Evolutionary conservation across 2,888 invertebrate genomes (phyloP).

Genomic region (Tetragonisca angustula): DNA sequence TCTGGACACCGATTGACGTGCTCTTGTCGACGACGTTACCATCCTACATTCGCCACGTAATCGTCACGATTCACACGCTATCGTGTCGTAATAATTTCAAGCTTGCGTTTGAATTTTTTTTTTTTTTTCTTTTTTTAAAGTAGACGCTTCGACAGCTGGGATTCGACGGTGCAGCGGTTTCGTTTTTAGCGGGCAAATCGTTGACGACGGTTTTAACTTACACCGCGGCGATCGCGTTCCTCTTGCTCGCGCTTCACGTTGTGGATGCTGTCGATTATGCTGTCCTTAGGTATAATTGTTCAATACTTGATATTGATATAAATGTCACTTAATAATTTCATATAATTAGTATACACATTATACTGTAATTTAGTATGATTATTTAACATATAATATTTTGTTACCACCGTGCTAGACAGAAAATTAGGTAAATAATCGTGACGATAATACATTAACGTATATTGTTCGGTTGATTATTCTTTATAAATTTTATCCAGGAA

Average conservation of each 20-base stretch:
- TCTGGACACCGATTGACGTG: constrained; percentile 79
- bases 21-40: constrained; percentile 73
- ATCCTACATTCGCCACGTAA: constrained; percentile 71
- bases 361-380: too few species aligned
- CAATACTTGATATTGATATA: too few species aligned
- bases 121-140: neutral
- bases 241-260: constrained; percentile 70
- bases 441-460: too few species aligned
- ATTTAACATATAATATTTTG: too few species aligned
- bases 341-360: too few species aligned
- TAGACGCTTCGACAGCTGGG: constrained; percentile 67
- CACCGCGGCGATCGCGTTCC: constrained; percentile 66
- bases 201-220: constrained; percentile 64
- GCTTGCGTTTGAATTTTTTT: too few species aligned
- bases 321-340: too few species aligned
- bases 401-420: too few species aligned
- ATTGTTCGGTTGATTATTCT: too few species aligned
- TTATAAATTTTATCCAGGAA: too few species aligned
- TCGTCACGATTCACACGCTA: neutral
- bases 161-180: constrained; percentile 55
- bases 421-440: too few species aligned
- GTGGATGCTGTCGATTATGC: constrained; percentile 73
- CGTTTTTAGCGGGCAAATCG: constrained; percentile 56
- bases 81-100: too few species aligned
- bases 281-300: constrained; percentile 65